Evolutionary conservation across 2,888 invertebrate species (phyloP).

Genomic region (Meiosimyza decipiens): DNA sequence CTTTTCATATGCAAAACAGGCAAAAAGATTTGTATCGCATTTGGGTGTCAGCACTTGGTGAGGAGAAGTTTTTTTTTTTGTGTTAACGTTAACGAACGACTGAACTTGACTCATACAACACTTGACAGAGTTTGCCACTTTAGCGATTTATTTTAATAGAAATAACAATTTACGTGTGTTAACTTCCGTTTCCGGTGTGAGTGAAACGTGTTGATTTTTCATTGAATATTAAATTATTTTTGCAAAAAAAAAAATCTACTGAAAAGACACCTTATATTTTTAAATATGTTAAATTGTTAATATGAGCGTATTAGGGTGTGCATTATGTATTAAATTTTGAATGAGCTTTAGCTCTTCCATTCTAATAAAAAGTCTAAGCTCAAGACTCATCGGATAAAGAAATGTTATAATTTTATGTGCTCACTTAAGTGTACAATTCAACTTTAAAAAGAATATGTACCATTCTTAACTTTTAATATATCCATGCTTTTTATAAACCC

Average conservation of each 20-base stretch:
- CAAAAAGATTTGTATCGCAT: conserved; percentile 27
- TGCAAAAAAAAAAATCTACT: not conserved
- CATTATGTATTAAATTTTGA: no score
- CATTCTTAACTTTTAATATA: no score
- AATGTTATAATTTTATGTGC: no score
- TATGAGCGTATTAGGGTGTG: no score
- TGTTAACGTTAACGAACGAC: no score
- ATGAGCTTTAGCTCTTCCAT: no score
- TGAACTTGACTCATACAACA: not conserved
- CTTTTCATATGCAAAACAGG: conserved; percentile 31
- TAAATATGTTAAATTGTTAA: not conserved
- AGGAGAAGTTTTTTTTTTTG: no score
- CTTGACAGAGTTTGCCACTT: conserved; percentile 53
- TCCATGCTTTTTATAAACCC: no score
- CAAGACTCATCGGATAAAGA: no score
- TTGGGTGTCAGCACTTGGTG: not conserved
- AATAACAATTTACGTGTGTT: conserved; percentile 55
- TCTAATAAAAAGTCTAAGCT: no score
- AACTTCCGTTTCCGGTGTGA: conserved; percentile 45
- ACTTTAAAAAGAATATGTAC: no score
- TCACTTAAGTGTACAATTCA: no score
- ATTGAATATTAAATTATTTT: not conserved
- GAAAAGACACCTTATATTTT: not conserved
- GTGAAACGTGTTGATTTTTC: conserved; percentile 27
- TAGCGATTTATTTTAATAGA: conserved; percentile 63